A percentile compares a stretch with the other conserved stretches of the same genome.
These are phyloP conservation scores for Hyles vespertilio DNA, from an alignment of 1,140 invertebrate species.

Conservation along the genomic window DNA sequence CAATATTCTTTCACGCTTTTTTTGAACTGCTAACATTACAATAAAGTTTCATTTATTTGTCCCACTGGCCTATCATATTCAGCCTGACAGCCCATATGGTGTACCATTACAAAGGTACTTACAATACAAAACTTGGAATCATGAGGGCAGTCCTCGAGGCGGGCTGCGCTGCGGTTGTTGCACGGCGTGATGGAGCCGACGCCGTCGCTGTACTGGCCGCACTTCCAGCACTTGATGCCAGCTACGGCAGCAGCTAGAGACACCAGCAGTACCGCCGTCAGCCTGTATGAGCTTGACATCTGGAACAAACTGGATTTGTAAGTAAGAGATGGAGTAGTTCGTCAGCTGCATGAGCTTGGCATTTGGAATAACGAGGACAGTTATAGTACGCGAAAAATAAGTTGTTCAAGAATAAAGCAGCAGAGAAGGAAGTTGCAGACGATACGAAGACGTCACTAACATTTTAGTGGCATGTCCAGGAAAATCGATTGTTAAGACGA, in stretches of 20 bases:
- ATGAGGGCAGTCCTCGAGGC: conserved; percentile 79
- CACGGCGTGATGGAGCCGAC: conserved; percentile 88
- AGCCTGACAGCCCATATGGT: neutral
- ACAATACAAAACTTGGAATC: conserved; percentile 84
- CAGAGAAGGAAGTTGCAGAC: too few relatives aligned
- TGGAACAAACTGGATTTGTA: conserved; percentile 11
- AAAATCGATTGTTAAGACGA: too few relatives aligned
- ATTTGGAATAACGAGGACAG: too few relatives aligned
- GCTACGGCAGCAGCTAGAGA: conserved; percentile 27
- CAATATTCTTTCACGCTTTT: too few relatives aligned
- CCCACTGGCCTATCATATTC: too few relatives aligned
- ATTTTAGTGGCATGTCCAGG: too few relatives aligned
- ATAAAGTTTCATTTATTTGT: too few relatives aligned
- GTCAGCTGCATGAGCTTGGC: too few relatives aligned
- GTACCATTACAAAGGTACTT: conserved; percentile 27
- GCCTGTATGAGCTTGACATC: conserved; percentile 25
- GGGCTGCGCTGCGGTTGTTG: conserved; percentile 82
- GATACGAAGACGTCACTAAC: too few relatives aligned
- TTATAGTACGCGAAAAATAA: too few relatives aligned
- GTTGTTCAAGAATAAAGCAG: too few relatives aligned
- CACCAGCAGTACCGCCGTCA: conserved; percentile 31
- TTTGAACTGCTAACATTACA: too few relatives aligned
- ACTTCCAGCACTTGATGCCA: conserved; percentile 83
- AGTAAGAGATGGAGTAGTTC: neutral
- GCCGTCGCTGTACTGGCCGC: conserved; percentile 87